phyloP scores from a whole-genome alignment of 2,888 invertebrate genomes.

The Dicyrtomina minuta region DNA sequence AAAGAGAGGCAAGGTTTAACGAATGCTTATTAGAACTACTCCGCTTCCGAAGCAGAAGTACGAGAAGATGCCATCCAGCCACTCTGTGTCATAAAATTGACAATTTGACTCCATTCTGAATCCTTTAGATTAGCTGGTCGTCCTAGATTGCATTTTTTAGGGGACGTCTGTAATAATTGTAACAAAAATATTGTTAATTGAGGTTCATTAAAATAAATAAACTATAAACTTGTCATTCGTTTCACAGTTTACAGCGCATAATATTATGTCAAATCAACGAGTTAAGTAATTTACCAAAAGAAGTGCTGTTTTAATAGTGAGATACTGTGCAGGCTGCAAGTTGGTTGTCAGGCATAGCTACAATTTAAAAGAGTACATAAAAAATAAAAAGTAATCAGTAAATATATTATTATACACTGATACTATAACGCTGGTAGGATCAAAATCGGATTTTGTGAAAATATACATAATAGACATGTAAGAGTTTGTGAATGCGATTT shows the following conservation, averaged over 20 bases:
- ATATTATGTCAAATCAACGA: constrained; percentile 17
- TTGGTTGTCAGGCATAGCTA: constrained; percentile 45
- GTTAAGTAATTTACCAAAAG: constrained; percentile 64
- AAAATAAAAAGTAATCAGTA: too few relatives aligned
- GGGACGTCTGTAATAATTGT: constrained; percentile 21
- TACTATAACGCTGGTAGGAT: too few relatives aligned
- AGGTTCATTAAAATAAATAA: not conserved
- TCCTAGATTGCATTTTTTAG: constrained; percentile 9
- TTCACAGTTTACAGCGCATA: too few relatives aligned
- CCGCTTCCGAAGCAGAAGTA: constrained; percentile 21
- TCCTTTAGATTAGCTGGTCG: constrained; percentile 26
- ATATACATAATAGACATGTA: too few relatives aligned
- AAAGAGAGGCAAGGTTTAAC: not conserved
- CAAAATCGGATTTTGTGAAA: too few relatives aligned
- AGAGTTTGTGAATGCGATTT: too few relatives aligned
- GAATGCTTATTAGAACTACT: constrained; percentile 15
- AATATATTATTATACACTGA: too few relatives aligned
- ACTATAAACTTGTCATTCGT: not conserved
- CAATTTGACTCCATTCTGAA: constrained; percentile 59
- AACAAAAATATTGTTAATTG: not conserved
- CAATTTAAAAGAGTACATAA: too few relatives aligned
- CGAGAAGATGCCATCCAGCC: constrained; percentile 61
- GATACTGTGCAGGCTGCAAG: constrained; percentile 67
- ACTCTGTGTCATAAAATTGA: constrained; percentile 62
- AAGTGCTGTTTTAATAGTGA: constrained; percentile 82